A percentile compares a stretch with the other conserved stretches of the same genome.
Conservation (phyloP, 2,113 vertebrate species). For the Salminus brasiliensis region DNA sequence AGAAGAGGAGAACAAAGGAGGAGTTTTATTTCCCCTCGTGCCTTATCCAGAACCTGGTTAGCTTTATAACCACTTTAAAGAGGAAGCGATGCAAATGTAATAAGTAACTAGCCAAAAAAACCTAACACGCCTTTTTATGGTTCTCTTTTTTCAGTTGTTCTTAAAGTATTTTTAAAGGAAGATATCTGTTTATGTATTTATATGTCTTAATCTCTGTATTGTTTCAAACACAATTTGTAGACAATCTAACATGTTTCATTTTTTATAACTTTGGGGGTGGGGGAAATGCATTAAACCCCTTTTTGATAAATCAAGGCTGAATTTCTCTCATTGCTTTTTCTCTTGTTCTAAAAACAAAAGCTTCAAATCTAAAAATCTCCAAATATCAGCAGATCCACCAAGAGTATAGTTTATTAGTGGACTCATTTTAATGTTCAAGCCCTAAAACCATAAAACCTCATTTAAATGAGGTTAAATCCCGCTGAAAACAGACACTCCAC, state of each 20-base stretch:
- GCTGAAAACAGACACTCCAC: no score
- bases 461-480: no score
- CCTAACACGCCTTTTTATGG: slow-evolving; percentile 63
- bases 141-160: slow-evolving; percentile 29
- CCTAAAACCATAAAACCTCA: no score
- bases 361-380: neutral
- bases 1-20: neutral
- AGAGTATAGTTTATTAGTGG: no score
- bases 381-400: no score
- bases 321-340: slow-evolving; percentile 47
- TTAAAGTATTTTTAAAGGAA: slow-evolving; percentile 59
- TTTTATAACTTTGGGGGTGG: slow-evolving; percentile 63
- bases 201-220: slow-evolving; percentile 71
- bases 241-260: slow-evolving; percentile 66
- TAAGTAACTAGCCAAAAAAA: slow-evolving; percentile 62
- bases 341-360: neutral
- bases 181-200: slow-evolving; percentile 68
- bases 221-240: slow-evolving; percentile 63
- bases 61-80: slow-evolving; percentile 37
- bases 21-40: slow-evolving; percentile 32
- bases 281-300: slow-evolving; percentile 70
- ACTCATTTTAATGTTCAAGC: no score
- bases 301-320: slow-evolving; percentile 61
- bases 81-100: slow-evolving; percentile 46
- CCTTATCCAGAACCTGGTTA: slow-evolving; percentile 56